Base-by-base conservation (phyloP, 2,888 invertebrate genomes). In the Drosophila dives region DNA sequence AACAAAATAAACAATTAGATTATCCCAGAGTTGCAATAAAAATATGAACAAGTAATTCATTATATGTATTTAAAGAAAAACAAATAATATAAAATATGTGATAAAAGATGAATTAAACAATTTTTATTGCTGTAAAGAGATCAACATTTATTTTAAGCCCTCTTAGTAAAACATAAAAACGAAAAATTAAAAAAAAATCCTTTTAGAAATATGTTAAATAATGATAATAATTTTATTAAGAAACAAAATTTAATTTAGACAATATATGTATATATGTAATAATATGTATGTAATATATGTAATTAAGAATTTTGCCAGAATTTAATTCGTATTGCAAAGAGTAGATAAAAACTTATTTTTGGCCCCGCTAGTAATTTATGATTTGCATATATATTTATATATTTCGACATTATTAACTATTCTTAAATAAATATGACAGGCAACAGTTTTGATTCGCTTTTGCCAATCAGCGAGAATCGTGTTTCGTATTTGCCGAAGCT, bases 401-500 rank as follows among this genome's bases (percentile, higher is more conserved):
- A 45, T 23, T 12, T 1, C 10, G 8, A 17, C 26, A 49, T 15
- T 23, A 17, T 42, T 45, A 54, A 29, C 23, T 38, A 15, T 8
- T 29, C n/a, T 15, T 15, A 33, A 26, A 26, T 26, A 50, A 20
- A 40, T 40, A 34, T 15, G 11, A 1, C 3, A 8, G 12, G 17
- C 70, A 69, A 20, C 55, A 36, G 0, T 32, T 70, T 69, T 55
- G 34, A 60, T 64, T 70, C 36, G 55, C 42, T 23, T 49, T 51
- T 70, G 42, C 50, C 42, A 56, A 45, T 70, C 59, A 63, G 45
- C 45, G 33, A 20, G 45, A 23, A 56, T 76, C 68, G 67, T 64
- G 38, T 17, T 17, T 40, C 29, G 29, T 40, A 6, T 48, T 26
- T 54, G 56, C 69, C 77, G 75, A 77, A 73, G 70, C 42, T 66